Conservation (phyloP, 2,797 vertebrate genomes). For the Brotula barbata region DNA sequence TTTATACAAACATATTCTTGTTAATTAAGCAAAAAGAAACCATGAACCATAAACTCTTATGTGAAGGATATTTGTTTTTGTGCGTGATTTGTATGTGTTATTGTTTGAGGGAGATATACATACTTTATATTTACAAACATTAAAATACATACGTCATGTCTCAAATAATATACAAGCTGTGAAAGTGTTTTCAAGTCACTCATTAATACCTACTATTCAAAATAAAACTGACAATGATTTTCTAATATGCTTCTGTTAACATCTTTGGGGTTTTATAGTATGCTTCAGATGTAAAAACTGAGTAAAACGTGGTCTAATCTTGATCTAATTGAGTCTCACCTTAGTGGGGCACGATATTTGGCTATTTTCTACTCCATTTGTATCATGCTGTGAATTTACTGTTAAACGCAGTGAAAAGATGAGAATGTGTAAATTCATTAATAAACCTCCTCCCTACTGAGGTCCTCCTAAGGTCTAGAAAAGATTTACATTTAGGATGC, state of each 20-base stretch:
- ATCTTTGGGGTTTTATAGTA: constrained; percentile 6
- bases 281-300: constrained; percentile 13
- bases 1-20: constrained; percentile 37
- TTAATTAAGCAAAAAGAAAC: constrained; percentile 40
- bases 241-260: constrained; percentile 4
- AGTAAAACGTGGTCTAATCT: constrained; percentile 1
- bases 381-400: not conserved
- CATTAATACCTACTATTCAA: constrained; percentile 26
- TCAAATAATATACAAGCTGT: constrained; percentile 56
- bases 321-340: not conserved
- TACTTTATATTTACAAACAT: constrained; percentile 66
- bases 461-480: constrained; percentile 16
- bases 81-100: constrained; percentile 70
- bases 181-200: constrained; percentile 63
- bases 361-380: constrained; percentile 21
- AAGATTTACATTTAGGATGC: constrained; percentile 4
- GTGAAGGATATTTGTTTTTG: constrained; percentile 63
- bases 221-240: too few relatives aligned
- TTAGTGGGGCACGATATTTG: constrained; percentile 7
- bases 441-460: constrained; percentile 10
- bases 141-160: constrained; percentile 65
- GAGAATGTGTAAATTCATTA: too few relatives aligned
- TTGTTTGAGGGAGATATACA: constrained; percentile 69
- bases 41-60: constrained; percentile 33
- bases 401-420: too few relatives aligned